phyloP scores from a whole-genome alignment of 2,888 invertebrate species.

The Acanthosoma haemorrhoidale region DNA sequence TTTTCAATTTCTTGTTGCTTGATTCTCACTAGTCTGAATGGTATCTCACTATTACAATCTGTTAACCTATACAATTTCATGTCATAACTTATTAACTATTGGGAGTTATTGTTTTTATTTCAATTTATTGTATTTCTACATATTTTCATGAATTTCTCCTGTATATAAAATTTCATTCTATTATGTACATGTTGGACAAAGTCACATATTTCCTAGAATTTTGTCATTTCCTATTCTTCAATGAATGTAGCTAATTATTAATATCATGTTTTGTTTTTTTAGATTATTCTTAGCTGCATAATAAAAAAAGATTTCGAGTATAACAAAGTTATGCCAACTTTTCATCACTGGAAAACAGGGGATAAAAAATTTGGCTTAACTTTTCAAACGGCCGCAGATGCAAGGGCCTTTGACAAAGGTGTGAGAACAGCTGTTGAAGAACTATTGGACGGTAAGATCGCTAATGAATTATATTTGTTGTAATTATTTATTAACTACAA shows the following conservation, averaged over 20 bases:
- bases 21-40: no score
- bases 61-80: no score
- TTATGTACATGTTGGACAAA: neutral
- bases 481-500: neutral
- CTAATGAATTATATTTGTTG: no score
- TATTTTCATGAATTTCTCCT: neutral
- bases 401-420: conserved; percentile 87
- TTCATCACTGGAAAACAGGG: conserved; percentile 96
- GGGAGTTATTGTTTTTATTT: no score
- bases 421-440: conserved; percentile 85
- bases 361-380: conserved; percentile 93
- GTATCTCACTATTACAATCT: no score
- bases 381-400: conserved; percentile 92
- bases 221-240: neutral
- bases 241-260: neutral
- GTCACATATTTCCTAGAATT: neutral
- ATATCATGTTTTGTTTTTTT: conserved; percentile 41
- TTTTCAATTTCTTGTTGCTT: no score
- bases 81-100: no score
- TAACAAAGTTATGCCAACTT: conserved; percentile 96
- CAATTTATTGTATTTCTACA: no score
- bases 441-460: conserved; percentile 74
- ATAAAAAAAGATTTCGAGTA: conserved; percentile 95
- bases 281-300: conserved; percentile 90
- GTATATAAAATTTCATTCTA: neutral